Evolutionary conservation across 2,113 vertebrate species (phyloP).

Genomic region (Tursiops truncatus): DNA sequence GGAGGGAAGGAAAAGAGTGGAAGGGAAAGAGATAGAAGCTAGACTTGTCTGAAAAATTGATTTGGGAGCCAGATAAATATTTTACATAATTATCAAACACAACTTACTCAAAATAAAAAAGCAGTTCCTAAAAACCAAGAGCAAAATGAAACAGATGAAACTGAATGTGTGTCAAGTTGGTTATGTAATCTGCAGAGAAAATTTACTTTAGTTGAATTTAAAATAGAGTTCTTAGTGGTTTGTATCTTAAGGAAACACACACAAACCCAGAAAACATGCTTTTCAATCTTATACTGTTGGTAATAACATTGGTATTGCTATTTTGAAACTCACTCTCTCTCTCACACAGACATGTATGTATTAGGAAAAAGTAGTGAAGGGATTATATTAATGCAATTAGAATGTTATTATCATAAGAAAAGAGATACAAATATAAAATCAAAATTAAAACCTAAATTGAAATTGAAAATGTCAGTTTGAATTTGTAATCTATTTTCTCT

Average conservation of each 20-base stretch:
- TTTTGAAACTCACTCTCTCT: background rate
- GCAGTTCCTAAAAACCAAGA: background rate
- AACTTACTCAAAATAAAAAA: background rate
- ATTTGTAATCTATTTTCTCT: background rate
- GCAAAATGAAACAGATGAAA: background rate
- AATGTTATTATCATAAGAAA: background rate
- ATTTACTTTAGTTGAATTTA: background rate
- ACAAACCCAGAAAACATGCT: background rate
- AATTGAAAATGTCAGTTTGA: constrained; percentile 21
- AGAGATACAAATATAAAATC: background rate
- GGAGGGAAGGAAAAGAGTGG: background rate
- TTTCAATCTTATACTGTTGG: background rate
- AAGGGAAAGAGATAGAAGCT: background rate
- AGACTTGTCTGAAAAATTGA: background rate
- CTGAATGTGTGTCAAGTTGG: background rate
- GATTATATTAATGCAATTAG: constrained; percentile 10
- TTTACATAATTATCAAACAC: background rate
- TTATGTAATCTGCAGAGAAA: background rate
- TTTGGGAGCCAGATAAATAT: background rate
- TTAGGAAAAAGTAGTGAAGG: background rate
- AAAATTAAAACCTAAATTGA: background rate
- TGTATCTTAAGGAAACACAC: background rate
- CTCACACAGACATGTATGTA: background rate
- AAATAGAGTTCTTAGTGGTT: background rate
- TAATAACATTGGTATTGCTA: background rate